phyloP scores from a whole-genome alignment of 2,888 invertebrate genomes.

The Oligia latruncula region DNA sequence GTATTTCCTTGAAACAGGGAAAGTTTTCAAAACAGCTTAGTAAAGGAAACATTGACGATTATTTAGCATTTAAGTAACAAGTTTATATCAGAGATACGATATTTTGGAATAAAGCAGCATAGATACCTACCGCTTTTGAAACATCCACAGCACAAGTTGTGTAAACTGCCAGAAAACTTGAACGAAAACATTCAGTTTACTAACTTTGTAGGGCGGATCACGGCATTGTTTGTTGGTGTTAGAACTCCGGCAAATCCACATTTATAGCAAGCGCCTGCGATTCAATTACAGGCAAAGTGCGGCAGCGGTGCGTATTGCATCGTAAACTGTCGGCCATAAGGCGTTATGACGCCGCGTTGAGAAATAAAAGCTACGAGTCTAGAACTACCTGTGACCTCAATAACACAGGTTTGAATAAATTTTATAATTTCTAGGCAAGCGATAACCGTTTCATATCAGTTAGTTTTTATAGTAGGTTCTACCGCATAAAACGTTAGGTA shows the following conservation, averaged over 20 bases:
- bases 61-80: slow-evolving; percentile 33
- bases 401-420: slow-evolving; percentile 69
- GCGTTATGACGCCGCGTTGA: slow-evolving; percentile 80
- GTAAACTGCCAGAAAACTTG: slow-evolving; percentile 46
- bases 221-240: slow-evolving; percentile 74
- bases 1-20: slow-evolving; percentile 23
- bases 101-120: slow-evolving; percentile 16
- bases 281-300: slow-evolving; percentile 88
- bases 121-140: slow-evolving; percentile 6
- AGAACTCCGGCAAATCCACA: slow-evolving; percentile 75
- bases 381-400: slow-evolving; percentile 77
- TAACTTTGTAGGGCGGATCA: slow-evolving; percentile 67
- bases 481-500: slow-evolving; percentile 4
- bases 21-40: slow-evolving; percentile 44
- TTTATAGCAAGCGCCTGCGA: slow-evolving; percentile 85
- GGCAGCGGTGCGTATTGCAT: slow-evolving; percentile 85
- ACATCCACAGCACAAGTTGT: slow-evolving; percentile 31
- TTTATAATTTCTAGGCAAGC: slow-evolving; percentile 59
- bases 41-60: slow-evolving; percentile 22
- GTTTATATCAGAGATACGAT: slow-evolving; percentile 16
- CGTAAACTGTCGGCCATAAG: slow-evolving; percentile 85
- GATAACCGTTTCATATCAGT: slow-evolving; percentile 48
- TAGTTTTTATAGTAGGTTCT: slow-evolving; percentile 37
- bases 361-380: slow-evolving; percentile 74
- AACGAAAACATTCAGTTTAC: slow-evolving; percentile 59